Conservation (phyloP, 2,113 vertebrate species). For the Ailurus styani region DNA sequence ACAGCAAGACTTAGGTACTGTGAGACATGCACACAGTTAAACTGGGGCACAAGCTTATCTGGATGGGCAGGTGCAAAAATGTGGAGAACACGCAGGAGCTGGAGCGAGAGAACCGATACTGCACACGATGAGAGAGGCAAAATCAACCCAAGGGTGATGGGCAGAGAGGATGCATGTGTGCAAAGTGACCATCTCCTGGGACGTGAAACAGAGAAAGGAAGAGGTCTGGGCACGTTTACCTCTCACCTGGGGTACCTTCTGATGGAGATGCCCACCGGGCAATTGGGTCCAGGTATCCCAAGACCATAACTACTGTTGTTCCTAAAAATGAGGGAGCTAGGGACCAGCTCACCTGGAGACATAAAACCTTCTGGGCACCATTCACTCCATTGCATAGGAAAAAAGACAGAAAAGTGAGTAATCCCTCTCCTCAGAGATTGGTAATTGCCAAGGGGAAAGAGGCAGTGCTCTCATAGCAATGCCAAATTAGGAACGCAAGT, state of each 20-base stretch:
- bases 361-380: background rate
- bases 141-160: background rate
- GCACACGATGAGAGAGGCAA: background rate
- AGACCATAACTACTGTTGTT: background rate
- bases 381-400: background rate
- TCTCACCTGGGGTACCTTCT: background rate
- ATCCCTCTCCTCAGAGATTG: background rate
- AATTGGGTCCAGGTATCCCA: background rate
- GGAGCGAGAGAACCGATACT: background rate
- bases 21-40: background rate
- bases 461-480: background rate
- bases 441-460: background rate
- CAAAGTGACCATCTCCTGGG: background rate
- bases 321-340: background rate
- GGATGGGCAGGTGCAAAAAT: background rate
- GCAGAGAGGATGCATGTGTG: background rate
- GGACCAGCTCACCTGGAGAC: background rate
- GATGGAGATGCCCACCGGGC: background rate
- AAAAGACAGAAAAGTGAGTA: background rate
- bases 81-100: background rate
- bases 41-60: background rate
- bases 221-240: background rate
- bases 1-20: background rate
- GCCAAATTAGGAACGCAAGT: background rate
- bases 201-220: background rate